phyloP scores from a whole-genome alignment of 1,140 invertebrate species.

The Acromyrmex echinatior region DNA sequence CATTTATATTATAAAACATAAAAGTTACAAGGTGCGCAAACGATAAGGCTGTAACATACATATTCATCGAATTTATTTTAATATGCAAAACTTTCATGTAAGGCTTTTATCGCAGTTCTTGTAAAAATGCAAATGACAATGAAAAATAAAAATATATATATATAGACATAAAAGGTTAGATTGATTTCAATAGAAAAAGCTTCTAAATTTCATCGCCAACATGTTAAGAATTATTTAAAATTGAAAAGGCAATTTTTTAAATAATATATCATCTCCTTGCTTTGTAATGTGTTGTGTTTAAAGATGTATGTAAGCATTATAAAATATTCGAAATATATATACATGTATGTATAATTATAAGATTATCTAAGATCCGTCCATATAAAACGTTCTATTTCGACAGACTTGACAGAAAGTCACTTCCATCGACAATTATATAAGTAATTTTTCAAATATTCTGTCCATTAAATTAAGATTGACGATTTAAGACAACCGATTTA shows the following conservation, averaged over 20 bases:
- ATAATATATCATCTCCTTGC: neutral
- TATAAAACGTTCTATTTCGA: neutral
- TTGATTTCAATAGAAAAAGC: conserved; percentile 18
- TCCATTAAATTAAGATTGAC: conserved; percentile 29
- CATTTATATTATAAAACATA: conserved; percentile 35
- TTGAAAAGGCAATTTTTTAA: neutral
- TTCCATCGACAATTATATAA: neutral
- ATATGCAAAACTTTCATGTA: conserved; percentile 18
- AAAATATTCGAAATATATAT: neutral
- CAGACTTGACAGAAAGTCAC: neutral
- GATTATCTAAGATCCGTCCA: neutral
- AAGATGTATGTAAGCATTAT: neutral
- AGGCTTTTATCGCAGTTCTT: neutral
- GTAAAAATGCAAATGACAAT: conserved; percentile 28
- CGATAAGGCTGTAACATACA: conserved; percentile 4
- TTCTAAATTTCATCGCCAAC: conserved; percentile 13
- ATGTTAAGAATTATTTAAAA: conserved; percentile 3
- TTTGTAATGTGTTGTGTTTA: neutral
- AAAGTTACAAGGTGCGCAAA: conserved; percentile 28
- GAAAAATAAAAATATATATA: neutral
- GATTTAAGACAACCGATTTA: neutral
- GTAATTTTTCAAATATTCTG: neutral
- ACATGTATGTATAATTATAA: neutral
- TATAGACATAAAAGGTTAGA: neutral
- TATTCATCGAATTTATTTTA: conserved; percentile 49